Percentiles rank a stretch among this genome's conserved stretches.
Evolutionary conservation across 2,888 invertebrate species (phyloP).

Genomic region (Drosophila affinis): DNA sequence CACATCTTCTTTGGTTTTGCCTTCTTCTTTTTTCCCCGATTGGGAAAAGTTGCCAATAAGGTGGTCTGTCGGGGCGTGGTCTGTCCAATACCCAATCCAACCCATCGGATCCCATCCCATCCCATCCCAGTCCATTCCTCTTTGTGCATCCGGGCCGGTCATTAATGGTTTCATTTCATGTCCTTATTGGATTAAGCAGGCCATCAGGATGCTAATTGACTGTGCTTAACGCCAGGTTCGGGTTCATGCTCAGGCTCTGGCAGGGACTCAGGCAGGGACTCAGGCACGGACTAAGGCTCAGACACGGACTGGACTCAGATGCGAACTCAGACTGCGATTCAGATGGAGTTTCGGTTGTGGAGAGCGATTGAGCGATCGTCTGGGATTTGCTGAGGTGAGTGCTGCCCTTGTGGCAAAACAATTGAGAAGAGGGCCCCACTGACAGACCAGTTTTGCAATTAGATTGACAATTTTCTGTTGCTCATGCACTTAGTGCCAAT

Average conservation of each 20-base stretch:
- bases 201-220: conserved; percentile 69
- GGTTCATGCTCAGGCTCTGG: not conserved
- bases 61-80: not conserved
- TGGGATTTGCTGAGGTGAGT: conserved; percentile 2
- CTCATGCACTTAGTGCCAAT: too few relatives aligned
- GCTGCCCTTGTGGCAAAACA: conserved; percentile 9
- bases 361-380: not conserved
- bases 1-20: conserved; percentile 10
- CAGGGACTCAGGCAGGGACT: not conserved
- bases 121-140: conserved; percentile 3
- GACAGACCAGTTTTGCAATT: conserved; percentile 24
- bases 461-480: conserved; percentile 32
- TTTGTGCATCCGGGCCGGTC: conserved; percentile 48
- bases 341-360: not conserved
- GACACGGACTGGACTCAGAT: not conserved
- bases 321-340: not conserved
- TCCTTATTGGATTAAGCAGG: conserved; percentile 73
- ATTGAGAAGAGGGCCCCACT: conserved; percentile 1
- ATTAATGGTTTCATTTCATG: conserved; percentile 67
- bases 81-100: not conserved
- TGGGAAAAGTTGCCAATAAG: not conserved
- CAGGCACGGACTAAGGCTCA: not conserved
- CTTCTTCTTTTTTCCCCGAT: not conserved
- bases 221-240: conserved; percentile 51
- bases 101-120: too few relatives aligned